These are phyloP conservation scores for Octodon degus DNA, from an alignment of 2,113 vertebrate genomes.

Conservation along the genomic window DNA sequence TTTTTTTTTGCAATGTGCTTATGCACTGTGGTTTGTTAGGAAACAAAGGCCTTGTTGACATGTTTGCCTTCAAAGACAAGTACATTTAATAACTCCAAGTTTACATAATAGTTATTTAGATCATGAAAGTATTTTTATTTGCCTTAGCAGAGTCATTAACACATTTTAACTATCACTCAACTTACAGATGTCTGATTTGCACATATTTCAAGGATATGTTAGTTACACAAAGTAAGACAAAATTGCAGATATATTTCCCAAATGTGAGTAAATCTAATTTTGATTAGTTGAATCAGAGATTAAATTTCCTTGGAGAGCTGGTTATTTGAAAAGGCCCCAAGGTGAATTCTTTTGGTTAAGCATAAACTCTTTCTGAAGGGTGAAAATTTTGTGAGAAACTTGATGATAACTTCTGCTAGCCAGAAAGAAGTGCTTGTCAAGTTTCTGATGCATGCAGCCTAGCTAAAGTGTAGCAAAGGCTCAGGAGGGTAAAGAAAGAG, in stretches of 20 bases:
- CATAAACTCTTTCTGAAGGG: conserved; percentile 73
- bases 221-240: conserved; percentile 44
- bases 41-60: conserved; percentile 65
- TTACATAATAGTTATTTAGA: not conserved
- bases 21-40: conserved; percentile 30
- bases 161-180: conserved; percentile 39
- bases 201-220: conserved; percentile 29
- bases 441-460: conserved; percentile 41
- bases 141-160: conserved; percentile 48
- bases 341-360: conserved; percentile 75
- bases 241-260: conserved; percentile 65
- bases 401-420: conserved; percentile 73
- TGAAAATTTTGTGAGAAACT: conserved; percentile 72
- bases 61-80: not conserved
- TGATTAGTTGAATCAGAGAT: conserved; percentile 72
- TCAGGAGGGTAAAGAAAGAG: not conserved
- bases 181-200: not conserved
- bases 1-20: not conserved
- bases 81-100: not conserved
- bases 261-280: conserved; percentile 80
- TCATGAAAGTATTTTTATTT: conserved; percentile 35
- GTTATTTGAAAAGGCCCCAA: conserved; percentile 69
- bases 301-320: conserved; percentile 77
- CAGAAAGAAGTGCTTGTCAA: conserved; percentile 61
- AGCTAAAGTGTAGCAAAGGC: conserved; percentile 48